Percentiles rank a stretch among this genome's conserved stretches.
These are phyloP conservation scores for Helicoverpa armigera DNA, from an alignment of 1,140 invertebrate genomes.

Conservation along the genomic window DNA sequence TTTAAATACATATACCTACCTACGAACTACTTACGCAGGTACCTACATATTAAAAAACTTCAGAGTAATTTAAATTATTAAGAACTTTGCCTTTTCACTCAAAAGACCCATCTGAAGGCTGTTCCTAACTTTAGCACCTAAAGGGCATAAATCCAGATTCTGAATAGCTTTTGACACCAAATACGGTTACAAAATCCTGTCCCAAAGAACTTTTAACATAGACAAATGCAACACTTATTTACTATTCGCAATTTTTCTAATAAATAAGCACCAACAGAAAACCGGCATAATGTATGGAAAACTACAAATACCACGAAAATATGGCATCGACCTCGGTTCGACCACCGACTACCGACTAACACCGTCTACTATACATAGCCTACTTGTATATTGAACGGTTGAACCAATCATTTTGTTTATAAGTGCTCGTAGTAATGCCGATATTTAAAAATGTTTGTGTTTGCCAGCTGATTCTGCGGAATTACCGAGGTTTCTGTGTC, in stretches of 20 bases:
- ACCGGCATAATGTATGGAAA: constrained; percentile 15
- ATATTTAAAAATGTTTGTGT: constrained; percentile 12
- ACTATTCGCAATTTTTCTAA: neutral
- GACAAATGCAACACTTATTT: neutral
- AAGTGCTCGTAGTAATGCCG: neutral
- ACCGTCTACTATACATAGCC: constrained; percentile 18
- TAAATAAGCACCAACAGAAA: neutral
- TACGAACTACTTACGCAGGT: too few relatives aligned
- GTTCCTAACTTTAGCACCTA: too few relatives aligned
- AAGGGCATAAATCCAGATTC: too few relatives aligned
- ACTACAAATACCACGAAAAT: constrained; percentile 5
- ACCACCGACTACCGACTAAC: constrained; percentile 22
- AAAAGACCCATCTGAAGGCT: too few relatives aligned
- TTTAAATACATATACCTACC: too few relatives aligned
- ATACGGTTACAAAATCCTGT: too few relatives aligned
- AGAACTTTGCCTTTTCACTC: too few relatives aligned
- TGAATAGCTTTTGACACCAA: too few relatives aligned
- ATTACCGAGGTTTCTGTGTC: neutral
- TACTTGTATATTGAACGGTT: neutral
- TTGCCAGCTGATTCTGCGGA: constrained; percentile 7
- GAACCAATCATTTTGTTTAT: constrained; percentile 27
- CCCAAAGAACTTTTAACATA: too few relatives aligned
- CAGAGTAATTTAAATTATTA: neutral
- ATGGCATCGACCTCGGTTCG: constrained; percentile 29
- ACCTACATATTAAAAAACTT: too few relatives aligned